These are phyloP conservation scores for Neodontobutis hainanensis DNA, from an alignment of 2,113 vertebrate species.

Conservation along the genomic window DNA sequence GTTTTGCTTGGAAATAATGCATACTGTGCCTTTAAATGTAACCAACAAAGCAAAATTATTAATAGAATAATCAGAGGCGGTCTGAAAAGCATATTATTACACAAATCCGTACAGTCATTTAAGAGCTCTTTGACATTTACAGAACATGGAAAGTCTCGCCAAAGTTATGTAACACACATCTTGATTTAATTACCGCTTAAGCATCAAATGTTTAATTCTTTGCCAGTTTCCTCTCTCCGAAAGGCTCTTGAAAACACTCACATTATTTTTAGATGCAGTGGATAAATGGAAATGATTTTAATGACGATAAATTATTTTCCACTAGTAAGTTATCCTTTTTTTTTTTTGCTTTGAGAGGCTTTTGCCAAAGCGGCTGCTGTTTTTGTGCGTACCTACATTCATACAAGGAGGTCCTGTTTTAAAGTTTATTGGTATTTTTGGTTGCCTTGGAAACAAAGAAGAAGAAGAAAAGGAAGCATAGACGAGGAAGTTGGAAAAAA, in stretches of 20 bases:
- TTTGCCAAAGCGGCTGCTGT: slow-evolving; percentile 9
- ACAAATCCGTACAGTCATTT: too few relatives aligned
- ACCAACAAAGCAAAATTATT: too few relatives aligned
- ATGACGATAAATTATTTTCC: slow-evolving; percentile 31
- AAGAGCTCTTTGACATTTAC: not conserved
- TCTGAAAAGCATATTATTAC: slow-evolving; percentile 6
- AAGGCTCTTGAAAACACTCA: slow-evolving; percentile 14
- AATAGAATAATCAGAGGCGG: too few relatives aligned
- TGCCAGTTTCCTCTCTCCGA: slow-evolving; percentile 44
- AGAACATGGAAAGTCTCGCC: slow-evolving; percentile 45
- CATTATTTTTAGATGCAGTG: slow-evolving; percentile 27
- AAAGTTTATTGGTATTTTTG: slow-evolving; percentile 51
- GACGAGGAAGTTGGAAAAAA: slow-evolving; percentile 32
- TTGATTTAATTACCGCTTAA: slow-evolving; percentile 35
- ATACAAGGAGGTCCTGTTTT: slow-evolving; percentile 56
- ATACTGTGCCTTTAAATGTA: too few relatives aligned
- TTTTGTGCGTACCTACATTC: slow-evolving; percentile 29
- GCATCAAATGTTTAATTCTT: slow-evolving; percentile 54
- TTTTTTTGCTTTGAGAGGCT: not conserved
- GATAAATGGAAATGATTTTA: slow-evolving; percentile 18
- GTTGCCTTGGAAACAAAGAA: slow-evolving; percentile 60
- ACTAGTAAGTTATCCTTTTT: slow-evolving; percentile 14
- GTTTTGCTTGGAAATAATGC: too few relatives aligned
- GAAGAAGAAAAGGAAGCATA: slow-evolving; percentile 12
- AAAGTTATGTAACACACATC: slow-evolving; percentile 42